Conservation (phyloP, 2,797 vertebrate species). For the Pseudochirops corinnae region DNA sequence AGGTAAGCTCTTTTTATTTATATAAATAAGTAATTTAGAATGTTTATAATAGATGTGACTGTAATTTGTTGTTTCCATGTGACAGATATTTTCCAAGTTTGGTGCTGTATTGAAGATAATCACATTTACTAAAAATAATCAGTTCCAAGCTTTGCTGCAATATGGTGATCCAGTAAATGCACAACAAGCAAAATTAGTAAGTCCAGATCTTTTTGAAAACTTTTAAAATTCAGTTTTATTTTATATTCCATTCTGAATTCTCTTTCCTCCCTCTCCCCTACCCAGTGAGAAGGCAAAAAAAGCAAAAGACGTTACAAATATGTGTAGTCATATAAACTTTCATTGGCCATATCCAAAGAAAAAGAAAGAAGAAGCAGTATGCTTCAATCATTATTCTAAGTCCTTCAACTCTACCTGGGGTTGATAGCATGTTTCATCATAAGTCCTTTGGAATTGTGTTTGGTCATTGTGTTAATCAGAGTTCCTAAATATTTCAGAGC, state of each 20-base stretch:
- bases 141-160: constrained; percentile 98
- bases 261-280: background rate
- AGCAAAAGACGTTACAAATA: background rate
- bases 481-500: background rate
- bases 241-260: background rate
- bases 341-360: background rate
- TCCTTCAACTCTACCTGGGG: background rate
- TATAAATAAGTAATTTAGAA: background rate
- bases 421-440: background rate
- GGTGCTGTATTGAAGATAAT: constrained; percentile 99
- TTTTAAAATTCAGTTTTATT: background rate
- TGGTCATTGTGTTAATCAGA: background rate
- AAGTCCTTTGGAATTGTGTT: background rate
- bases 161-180: constrained; percentile 96
- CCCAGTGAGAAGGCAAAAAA: background rate
- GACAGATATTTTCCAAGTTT: constrained; percentile 98
- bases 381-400: background rate
- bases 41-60: constrained; percentile 42
- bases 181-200: constrained; percentile 97
- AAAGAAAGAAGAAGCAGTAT: background rate
- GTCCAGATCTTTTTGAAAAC: constrained; percentile 69
- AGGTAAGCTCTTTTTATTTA: constrained; percentile 87
- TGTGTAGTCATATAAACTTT: background rate
- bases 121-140: constrained; percentile 99
- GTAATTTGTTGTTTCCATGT: constrained; percentile 36